Percentiles rank a stretch among this genome's conserved stretches.
Conservation (phyloP, 2,888 invertebrate species). For the Gandaritis pyraliata region DNA sequence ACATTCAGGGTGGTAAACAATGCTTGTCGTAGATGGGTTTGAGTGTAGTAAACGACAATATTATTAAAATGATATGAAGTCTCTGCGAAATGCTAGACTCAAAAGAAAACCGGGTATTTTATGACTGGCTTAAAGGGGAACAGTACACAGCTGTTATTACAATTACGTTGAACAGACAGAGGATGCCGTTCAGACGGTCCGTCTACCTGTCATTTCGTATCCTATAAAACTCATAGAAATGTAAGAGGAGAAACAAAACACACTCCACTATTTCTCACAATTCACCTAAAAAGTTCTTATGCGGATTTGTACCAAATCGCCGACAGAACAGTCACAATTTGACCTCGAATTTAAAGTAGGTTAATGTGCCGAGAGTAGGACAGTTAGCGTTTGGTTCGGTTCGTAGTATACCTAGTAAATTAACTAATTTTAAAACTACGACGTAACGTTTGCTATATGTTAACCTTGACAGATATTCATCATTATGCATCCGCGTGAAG, state of each 20-base stretch:
- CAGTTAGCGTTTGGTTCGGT: conserved; percentile 61
- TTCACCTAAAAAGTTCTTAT: conserved; percentile 20
- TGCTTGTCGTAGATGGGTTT: conserved; percentile 16
- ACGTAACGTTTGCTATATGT: conserved; percentile 44
- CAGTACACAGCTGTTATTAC: conserved; percentile 22
- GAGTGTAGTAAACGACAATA: conserved; percentile 14
- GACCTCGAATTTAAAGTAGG: conserved; percentile 73
- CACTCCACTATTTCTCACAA: conserved; percentile 23
- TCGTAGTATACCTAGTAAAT: conserved; percentile 54
- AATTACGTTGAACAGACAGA: conserved; percentile 24
- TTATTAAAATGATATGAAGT: conserved; percentile 1
- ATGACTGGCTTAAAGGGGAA: conserved; percentile 20
- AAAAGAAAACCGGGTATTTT: conserved; percentile 4
- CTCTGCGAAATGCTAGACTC: not conserved
- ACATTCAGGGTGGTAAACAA: conserved; percentile 14
- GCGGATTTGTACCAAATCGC: conserved; percentile 47
- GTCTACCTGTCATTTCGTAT: conserved; percentile 21
- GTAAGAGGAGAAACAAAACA: conserved; percentile 3
- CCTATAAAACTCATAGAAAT: conserved; percentile 13
- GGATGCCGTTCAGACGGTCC: conserved; percentile 22
- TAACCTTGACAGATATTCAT: conserved; percentile 67
- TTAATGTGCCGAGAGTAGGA: conserved; percentile 74
- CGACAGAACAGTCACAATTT: conserved; percentile 59
- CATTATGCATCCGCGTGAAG: conserved; percentile 53
- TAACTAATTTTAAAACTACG: conserved; percentile 51